Base-by-base conservation (phyloP, 2,888 invertebrate genomes). In the Tigriopus californicus region DNA sequence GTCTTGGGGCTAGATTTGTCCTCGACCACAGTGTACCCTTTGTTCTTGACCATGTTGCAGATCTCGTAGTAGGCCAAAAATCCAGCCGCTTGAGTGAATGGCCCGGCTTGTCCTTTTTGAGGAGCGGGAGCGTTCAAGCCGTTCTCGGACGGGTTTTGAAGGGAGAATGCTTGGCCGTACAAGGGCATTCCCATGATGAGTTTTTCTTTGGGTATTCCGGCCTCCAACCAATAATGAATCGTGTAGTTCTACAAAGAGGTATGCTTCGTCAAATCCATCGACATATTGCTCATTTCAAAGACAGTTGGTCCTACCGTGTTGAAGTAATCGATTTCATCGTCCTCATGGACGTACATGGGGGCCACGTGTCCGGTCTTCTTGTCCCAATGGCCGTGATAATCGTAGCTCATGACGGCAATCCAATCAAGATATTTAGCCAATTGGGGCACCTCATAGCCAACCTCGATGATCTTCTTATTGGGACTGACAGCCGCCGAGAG, bases 371-470 rank as follows among this genome's bases (percentile, higher is more conserved):
- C 90, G 1, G 89, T 90, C 69, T 83, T 83, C 68, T 85, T 86
- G 66, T 89, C 89, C 89, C 89, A 90, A 66, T 87, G 87, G 0
- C 89, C 89, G 65, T 89, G 88, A 72, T 81, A 88, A 68, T 90
- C 90, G 66, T 90, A 90, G 0, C 87, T 83, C 90, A 90, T 90
- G 0, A 90, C 86, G 1, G 88, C 85, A 54, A 90, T 84, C 86
- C 88, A 89, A 68, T 90, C 89, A 60, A 90, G 74, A 68, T 83
- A 78, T 64, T 78, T 75, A 0, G 83, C 80, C 3, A 90, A 67
- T 0, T 79, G 76, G 0, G 82, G 80, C 0, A 90, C 86, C 66
- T 89, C 83, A 68, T 90, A 90, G 0, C 83, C 85, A 2, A 80
- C 82, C 68, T 90, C 88, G 60, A 90, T 83, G 0, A 90, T 85